Conservation (phyloP, 2,888 invertebrate species). For the Nomada lathburiana region DNA sequence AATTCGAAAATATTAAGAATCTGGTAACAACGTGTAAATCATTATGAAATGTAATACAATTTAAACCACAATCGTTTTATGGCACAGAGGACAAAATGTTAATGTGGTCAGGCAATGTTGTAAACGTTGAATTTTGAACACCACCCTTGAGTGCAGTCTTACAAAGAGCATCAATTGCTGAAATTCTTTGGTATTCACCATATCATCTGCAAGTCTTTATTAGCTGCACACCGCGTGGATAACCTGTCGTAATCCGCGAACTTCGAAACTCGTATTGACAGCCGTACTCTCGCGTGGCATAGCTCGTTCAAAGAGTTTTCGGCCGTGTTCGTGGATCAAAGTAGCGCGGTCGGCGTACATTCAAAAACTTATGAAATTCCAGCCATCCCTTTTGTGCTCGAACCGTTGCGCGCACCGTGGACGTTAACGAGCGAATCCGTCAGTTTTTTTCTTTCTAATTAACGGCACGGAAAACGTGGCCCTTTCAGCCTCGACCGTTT, state of each 20-base stretch:
- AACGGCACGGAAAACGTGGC: constrained; percentile 26
- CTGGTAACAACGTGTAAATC: no score
- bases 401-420: constrained; percentile 17
- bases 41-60: no score
- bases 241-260: constrained; percentile 50
- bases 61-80: no score
- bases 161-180: not conserved
- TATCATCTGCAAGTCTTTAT: constrained; percentile 15
- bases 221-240: constrained; percentile 43
- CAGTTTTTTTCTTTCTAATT: constrained; percentile 40
- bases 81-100: no score
- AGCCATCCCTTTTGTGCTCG: constrained; percentile 27
- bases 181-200: not conserved
- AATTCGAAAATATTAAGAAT: no score
- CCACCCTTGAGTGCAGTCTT: no score
- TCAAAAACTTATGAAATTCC: constrained; percentile 61
- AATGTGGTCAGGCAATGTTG: no score
- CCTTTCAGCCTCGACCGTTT: constrained; percentile 12
- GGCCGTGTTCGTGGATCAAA: constrained; percentile 57
- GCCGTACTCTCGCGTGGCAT: constrained; percentile 53
- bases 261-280: constrained; percentile 49
- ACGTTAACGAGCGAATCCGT: constrained; percentile 40
- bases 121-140: no score
- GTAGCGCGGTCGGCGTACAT: constrained; percentile 56
- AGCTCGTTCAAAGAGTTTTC: constrained; percentile 44